Evolutionary conservation across 2,113 vertebrate genomes (phyloP), one percentile per base, ranked within the genome.

Genomic region (Hyla sarda): DNA sequence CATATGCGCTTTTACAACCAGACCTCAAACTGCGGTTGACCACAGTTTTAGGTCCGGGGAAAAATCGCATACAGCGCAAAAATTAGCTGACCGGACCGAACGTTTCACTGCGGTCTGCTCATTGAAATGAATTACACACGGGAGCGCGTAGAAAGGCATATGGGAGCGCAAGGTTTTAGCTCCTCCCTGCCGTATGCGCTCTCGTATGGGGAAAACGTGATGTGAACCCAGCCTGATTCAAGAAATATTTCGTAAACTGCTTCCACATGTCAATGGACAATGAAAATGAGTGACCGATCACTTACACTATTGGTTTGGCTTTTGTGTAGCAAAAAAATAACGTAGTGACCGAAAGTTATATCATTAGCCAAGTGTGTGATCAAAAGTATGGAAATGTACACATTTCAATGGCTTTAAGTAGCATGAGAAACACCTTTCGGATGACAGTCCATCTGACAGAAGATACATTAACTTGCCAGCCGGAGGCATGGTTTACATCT

Each of bases 391-490:
- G 13, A 62, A 25, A 25, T 8, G 3, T 25, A 25, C 58, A 25
- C 58, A 25, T 65, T 65, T 65, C 60, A 65, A 65, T 25, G 6
- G 60, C 60, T 65, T 60, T 25, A 65, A 65, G 60, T 65, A 65
- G 60, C 60, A 65, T 30, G 25, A 28, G 17, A 65, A 65, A 65
- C 60, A 65, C 10, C 60, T 30, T 28, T 14, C 21, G 30, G 25
- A 65, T 65, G 60, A 14, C 2, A 30, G 25, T 65, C 25, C 13
- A 65, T 65, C 60, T 30, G 25, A 16, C 25, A 65, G 60, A 25
- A 13, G 7, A 65, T 65, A 1, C 13, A 30, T 11, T 4, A 30
- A 30, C 30, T 65, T 16, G 60, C 60, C 60, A 65, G 13, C 13
- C 14, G 60, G n/a, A 65, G 60, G 30, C n/a, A 30, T 5, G 30